These are phyloP conservation scores for Heliothis peltigera DNA, from an alignment of 2,888 invertebrate genomes.

Conservation along the genomic window DNA sequence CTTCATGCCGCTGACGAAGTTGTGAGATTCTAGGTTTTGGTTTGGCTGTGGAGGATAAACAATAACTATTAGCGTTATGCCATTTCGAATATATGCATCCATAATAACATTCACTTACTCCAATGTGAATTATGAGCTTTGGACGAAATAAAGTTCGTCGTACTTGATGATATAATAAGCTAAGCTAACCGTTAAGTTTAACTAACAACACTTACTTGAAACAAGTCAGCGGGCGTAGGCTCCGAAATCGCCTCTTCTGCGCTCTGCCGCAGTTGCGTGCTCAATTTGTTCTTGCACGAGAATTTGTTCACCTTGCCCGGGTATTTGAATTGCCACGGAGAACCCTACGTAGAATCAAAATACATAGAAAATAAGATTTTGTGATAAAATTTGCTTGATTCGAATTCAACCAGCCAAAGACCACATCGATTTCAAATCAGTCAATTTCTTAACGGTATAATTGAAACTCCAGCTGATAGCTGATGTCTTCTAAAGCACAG, in stretches of 20 bases:
- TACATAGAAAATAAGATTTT: conserved; percentile 7
- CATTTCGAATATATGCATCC: no score
- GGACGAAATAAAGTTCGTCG: no score
- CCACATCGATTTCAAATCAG: no score
- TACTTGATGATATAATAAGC: background rate
- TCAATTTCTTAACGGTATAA: no score
- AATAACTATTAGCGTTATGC: background rate
- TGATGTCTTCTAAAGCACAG: background rate
- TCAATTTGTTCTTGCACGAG: conserved; percentile 85
- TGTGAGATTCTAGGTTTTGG: conserved; percentile 86
- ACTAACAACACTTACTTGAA: conserved; percentile 72
- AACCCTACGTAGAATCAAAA: conserved; percentile 74
- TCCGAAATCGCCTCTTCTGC: conserved; percentile 86
- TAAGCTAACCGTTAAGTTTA: no score
- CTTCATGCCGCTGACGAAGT: conserved; percentile 93
- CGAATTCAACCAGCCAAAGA: no score
- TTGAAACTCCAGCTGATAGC: background rate
- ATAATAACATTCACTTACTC: no score
- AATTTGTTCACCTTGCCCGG: conserved; percentile 86
- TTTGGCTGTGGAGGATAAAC: conserved; percentile 74
- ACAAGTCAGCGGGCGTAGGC: conserved; percentile 84
- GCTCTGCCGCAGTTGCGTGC: conserved; percentile 84
- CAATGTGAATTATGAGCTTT: no score
- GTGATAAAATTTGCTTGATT: background rate
- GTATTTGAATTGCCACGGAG: conserved; percentile 88